Evolutionary conservation across 2,888 invertebrate species (phyloP), one percentile per base, ranked within the genome.

Genomic region (Dusona sp.): DNA sequence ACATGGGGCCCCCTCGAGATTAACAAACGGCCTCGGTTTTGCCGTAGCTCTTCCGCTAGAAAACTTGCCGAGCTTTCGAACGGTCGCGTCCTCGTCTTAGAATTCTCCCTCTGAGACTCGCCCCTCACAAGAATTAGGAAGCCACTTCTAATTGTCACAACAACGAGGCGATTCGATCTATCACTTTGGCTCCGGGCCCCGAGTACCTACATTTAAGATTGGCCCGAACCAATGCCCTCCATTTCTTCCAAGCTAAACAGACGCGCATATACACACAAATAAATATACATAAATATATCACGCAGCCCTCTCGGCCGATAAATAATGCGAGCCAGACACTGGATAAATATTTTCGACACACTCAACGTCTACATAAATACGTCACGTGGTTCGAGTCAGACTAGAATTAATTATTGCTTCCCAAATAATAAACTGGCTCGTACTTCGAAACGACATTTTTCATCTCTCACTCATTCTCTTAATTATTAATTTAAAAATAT

Each of bases 11-110:
- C 88, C 90, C 87, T 86, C 79, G 83, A 87, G 88, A 86, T 91
- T 91, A 91, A 90, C 91, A 91, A 92, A 91, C 90, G 89, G 86
- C 86, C 79, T 89, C 87, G 91, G 90, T 90, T 89, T 89, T 90
- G 90, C 88, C 85, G 88, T 87, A 86, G 54, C 86, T 84, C 72
- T 73, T 73, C 73, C 72, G 73, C 78, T 84, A 79, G 79, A 78
- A 51, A 29, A 48, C 78, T 68, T 11, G 19, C 29, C 57, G 68
- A 68, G 45, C 42, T 48, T 81, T 67, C 75, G 65, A 73, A 75
- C 72, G 25, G 25, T 79, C 72, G 48, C 11, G 0, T 16, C n/a
- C 64, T 68, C 82, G 67, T 45, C 45, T 38, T 33, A 57, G 54
- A 38, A 48, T 16, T 70, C 77, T 25, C 51, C 64, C 36, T 33